Evolutionary conservation across 2,888 invertebrate genomes (phyloP).

Genomic region (Scaptomyza parva): DNA sequence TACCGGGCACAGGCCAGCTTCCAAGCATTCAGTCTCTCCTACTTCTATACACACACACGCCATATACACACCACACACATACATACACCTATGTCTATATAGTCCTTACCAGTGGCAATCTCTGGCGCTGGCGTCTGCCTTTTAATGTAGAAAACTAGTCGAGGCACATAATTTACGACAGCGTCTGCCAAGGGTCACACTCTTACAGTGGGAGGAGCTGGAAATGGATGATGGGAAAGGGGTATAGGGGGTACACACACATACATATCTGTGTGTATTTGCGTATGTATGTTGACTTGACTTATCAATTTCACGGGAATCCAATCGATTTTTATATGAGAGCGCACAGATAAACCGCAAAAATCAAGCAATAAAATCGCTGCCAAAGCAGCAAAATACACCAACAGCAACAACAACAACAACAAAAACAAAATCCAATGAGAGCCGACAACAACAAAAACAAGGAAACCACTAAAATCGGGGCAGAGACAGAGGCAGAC

Average conservation of each 20-base stretch:
- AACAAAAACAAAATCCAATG: constrained; percentile 25
- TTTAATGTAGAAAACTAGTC: constrained; percentile 82
- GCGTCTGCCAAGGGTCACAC: constrained; percentile 50
- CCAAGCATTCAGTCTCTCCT: constrained; percentile 12
- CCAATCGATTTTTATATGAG: constrained; percentile 83
- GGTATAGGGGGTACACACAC: neutral
- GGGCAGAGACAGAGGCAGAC: constrained; percentile 10
- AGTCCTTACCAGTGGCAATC: constrained; percentile 62
- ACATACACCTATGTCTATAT: neutral
- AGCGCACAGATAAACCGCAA: constrained; percentile 81
- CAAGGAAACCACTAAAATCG: constrained; percentile 32
- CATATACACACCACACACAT: too few relatives aligned
- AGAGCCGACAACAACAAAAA: constrained; percentile 26
- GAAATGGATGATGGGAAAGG: neutral
- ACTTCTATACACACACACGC: neutral
- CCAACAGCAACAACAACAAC: constrained; percentile 18
- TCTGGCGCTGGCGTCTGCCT: constrained; percentile 81
- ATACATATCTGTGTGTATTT: neutral
- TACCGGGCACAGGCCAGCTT: constrained; percentile 66
- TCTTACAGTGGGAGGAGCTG: constrained; percentile 6
- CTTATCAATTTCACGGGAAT: constrained; percentile 83
- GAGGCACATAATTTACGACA: constrained; percentile 81
- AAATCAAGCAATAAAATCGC: constrained; percentile 81
- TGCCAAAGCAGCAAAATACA: constrained; percentile 41
- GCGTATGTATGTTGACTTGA: constrained; percentile 75